Evolutionary conservation across 2,113 vertebrate species (phyloP).

Genomic region (Crypturellus undulatus): DNA sequence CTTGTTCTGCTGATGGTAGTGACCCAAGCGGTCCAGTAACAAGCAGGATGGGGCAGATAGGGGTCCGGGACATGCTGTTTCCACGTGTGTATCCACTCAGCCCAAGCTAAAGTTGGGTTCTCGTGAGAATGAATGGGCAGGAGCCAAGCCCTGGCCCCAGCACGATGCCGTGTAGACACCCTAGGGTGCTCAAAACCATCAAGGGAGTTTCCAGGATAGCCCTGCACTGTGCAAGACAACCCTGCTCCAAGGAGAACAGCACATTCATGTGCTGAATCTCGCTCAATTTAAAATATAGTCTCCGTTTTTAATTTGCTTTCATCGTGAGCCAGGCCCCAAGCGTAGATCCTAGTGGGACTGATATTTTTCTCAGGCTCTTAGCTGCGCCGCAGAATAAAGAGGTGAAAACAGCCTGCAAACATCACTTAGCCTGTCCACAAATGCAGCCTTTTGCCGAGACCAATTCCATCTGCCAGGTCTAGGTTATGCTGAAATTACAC

Average conservation of each 20-base stretch:
- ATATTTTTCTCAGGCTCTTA: background rate
- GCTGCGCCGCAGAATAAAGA: background rate
- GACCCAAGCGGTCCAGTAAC: background rate
- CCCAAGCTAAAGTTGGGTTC: background rate
- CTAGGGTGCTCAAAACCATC: background rate
- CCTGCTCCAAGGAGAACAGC: background rate
- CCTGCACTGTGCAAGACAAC: background rate
- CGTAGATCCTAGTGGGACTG: background rate
- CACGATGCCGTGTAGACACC: background rate
- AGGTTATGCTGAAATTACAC: conserved; percentile 59
- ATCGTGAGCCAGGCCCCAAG: accelerated
- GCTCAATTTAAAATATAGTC: background rate
- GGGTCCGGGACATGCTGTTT: no score
- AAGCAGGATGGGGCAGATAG: background rate
- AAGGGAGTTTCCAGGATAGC: background rate
- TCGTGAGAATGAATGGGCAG: background rate
- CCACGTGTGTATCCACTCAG: background rate
- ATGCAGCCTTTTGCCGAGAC: background rate
- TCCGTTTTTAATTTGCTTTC: background rate
- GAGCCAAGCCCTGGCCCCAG: background rate
- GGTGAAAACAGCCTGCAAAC: background rate
- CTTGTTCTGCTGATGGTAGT: background rate
- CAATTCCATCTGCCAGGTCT: background rate
- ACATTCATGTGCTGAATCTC: background rate
- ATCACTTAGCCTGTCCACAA: background rate